A percentile compares a stretch with the other conserved stretches of the same genome.
Evolutionary conservation across 1,140 invertebrate species (phyloP).

Genomic region (Leguminivora glycinivorella): DNA sequence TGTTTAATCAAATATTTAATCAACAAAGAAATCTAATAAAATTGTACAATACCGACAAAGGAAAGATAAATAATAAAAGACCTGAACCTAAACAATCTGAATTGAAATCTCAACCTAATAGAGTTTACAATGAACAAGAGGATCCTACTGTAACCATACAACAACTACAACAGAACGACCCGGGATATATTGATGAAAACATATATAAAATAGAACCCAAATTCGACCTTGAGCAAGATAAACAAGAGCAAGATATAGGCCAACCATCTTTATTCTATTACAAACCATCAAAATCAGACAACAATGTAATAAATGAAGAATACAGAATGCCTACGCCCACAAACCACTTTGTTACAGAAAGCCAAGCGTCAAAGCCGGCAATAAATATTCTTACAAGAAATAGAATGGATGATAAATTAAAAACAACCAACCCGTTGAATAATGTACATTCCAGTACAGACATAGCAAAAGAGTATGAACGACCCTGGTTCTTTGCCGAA

Average conservation of each 20-base stretch:
- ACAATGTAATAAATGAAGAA: neutral
- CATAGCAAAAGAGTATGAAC: neutral
- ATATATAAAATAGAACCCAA: neutral
- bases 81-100: neutral
- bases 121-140: neutral
- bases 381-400: neutral
- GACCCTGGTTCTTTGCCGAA: neutral
- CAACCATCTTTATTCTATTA: neutral
- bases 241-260: neutral
- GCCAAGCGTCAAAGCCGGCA: neutral
- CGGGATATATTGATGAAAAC: neutral
- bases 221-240: neutral
- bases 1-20: constrained; percentile 2
- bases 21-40: neutral
- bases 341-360: neutral
- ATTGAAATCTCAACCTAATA: neutral
- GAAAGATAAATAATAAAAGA: neutral
- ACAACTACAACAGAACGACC: neutral
- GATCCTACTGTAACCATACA: neutral
- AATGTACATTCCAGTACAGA: neutral
- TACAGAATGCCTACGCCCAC: neutral
- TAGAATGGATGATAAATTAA: neutral
- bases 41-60: neutral
- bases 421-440: neutral
- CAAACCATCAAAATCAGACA: neutral